Conservation (phyloP, 2,888 invertebrate species). For the Caenorhabditis sp. region DNA sequence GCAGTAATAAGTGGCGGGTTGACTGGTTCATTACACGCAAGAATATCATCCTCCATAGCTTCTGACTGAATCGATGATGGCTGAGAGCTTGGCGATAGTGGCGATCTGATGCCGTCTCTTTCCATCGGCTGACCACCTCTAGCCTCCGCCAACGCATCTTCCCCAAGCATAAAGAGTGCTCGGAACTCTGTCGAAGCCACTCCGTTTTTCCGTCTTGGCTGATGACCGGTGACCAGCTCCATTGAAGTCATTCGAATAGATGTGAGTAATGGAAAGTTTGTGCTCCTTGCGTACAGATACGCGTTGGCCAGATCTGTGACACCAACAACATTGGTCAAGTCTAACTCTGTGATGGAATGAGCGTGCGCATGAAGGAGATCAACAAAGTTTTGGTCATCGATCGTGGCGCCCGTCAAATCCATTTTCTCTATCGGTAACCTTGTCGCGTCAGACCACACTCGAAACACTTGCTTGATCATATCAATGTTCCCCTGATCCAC, state of each 20-base stretch:
- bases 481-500: conserved; percentile 42
- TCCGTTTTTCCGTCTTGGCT: conserved; percentile 71
- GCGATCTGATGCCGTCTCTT: conserved; percentile 42
- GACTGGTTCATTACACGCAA: conserved; percentile 51
- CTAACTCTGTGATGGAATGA: conserved; percentile 64
- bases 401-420: conserved; percentile 68
- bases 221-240: conserved; percentile 69
- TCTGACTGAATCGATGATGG: conserved; percentile 34
- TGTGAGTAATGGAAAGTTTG: conserved; percentile 64
- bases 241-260: conserved; percentile 70
- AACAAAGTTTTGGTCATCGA: conserved; percentile 68
- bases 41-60: not conserved
- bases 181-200: conserved; percentile 65
- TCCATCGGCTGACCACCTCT: conserved; percentile 27
- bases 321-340: conserved; percentile 69
- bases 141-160: conserved; percentile 70
- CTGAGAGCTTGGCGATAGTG: conserved; percentile 32
- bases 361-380: conserved; percentile 69
- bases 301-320: conserved; percentile 66
- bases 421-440: conserved; percentile 66
- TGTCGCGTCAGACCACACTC: conserved; percentile 60
- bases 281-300: conserved; percentile 59
- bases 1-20: conserved; percentile 68
- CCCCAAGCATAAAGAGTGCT: conserved; percentile 72
- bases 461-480: conserved; percentile 45